Base-by-base conservation (phyloP, 92 coral and sea anemone genomes). In the Micromussa lordhowensis region DNA sequence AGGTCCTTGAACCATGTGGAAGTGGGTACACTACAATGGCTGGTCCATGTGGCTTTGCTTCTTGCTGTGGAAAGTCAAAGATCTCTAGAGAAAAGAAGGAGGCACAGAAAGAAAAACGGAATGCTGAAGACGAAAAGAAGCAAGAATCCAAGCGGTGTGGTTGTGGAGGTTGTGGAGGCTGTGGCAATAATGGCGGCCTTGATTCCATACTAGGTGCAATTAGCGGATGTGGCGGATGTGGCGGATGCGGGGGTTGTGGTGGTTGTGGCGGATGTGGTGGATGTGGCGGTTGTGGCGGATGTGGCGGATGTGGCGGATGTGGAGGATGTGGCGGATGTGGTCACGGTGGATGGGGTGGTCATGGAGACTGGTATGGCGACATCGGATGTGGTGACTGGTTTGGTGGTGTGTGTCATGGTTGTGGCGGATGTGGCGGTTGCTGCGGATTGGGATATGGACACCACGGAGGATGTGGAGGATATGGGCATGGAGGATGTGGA, bases 31-130 rank as follows among this genome's bases (percentile, higher is more conserved):
- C 87, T 17, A 49, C 87, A 9, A 83, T 87, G 51, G 80, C 74
- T 69, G 88, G 89, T 26, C 24, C 83, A 30, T 75, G 68, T 22
- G 94, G 83, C n/a, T 74, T 71, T 59, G 92, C 92, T 17, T 79
- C 89, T 44, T 89, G 94, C 78, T 88, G 85, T 82, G 84, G 87
- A 75, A 93, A 95, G 40, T 96, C 98, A 34, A 91, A 93, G 78
- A 94, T 91, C 29, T 86, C 94, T 35, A 70, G 78, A 54, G 91
- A 85, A 16, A 79, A 82, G 29, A 85, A 90, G 71, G 90, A 79
- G 30, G 77, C 92, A 7, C 58, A 74, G 38, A 87, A 89, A 76
- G 86, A 86, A 13, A 90, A 93, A 74, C 84, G 96, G 57, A 91
- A 88, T 30, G 49, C 94, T 15, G 90, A 86, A 10, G 89, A 11